Percentiles rank a stretch among this genome's conserved stretches.
Evolutionary conservation across 2,888 invertebrate genomes (phyloP).

Genomic region (Chloromyia formosa): DNA sequence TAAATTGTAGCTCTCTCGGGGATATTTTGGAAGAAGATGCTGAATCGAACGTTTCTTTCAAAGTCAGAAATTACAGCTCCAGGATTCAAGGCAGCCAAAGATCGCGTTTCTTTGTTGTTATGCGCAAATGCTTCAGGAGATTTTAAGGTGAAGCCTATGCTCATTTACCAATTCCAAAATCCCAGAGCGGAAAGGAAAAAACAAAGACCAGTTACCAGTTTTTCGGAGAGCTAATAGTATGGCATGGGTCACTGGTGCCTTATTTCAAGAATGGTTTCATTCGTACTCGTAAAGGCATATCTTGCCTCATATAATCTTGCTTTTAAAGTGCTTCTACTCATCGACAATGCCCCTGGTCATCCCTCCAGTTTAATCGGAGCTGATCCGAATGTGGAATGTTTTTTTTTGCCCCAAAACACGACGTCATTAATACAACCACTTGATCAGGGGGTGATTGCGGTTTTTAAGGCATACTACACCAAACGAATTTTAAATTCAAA

Average conservation of each 20-base stretch:
- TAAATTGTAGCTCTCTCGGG: not conserved
- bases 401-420: constrained; percentile 1
- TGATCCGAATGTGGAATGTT: not conserved
- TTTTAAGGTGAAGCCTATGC: not conserved
- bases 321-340: not conserved
- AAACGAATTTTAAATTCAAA: constrained; percentile 12
- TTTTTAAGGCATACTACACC: not conserved
- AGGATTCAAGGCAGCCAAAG: not conserved
- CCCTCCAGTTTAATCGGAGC: constrained; percentile 5
- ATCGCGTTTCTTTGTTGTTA: not conserved
- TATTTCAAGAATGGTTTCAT: constrained; percentile 13
- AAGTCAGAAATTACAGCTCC: too few relatives aligned
- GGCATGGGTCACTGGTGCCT: constrained; percentile 13
- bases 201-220: not conserved
- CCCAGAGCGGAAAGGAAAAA: constrained; percentile 13
- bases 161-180: not conserved
- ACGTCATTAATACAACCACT: not conserved
- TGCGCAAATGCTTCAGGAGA: not conserved
- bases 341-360: not conserved
- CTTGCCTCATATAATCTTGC: not conserved
- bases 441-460: not conserved
- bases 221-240: not conserved
- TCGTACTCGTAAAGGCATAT: not conserved
- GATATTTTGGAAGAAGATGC: too few relatives aligned
- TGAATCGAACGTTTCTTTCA: too few relatives aligned